These are phyloP conservation scores for Drosophila miranda DNA, from an alignment of 1,140 invertebrate species.

Conservation along the genomic window DNA sequence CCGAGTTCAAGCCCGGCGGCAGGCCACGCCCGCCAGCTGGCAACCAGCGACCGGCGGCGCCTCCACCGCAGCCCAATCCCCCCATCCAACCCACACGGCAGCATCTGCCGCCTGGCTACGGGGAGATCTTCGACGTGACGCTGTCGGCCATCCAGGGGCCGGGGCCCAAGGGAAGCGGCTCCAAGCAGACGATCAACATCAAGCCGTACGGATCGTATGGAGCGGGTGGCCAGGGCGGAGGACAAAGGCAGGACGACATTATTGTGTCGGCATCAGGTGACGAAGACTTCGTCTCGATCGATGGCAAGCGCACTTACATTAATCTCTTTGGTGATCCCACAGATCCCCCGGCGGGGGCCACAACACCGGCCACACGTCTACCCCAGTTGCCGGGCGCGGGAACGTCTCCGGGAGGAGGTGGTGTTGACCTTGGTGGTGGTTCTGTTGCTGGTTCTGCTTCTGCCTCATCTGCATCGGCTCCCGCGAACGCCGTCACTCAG, in stretches of 20 bases:
- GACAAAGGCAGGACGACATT: slow-evolving; percentile 84
- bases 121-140: slow-evolving; percentile 94
- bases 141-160: slow-evolving; percentile 93
- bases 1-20: slow-evolving; percentile 88
- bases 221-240: slow-evolving; percentile 9
- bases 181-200: slow-evolving; percentile 81
- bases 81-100: slow-evolving; percentile 76
- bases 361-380: slow-evolving; percentile 61
- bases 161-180: slow-evolving; percentile 83
- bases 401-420: neutral
- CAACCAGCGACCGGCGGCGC: slow-evolving; percentile 73
- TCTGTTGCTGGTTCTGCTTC: slow-evolving; percentile 4
- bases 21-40: slow-evolving; percentile 75
- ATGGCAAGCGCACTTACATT: slow-evolving; percentile 93
- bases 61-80: slow-evolving; percentile 55
- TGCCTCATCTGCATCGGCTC: slow-evolving; percentile 22
- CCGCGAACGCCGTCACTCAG: slow-evolving; percentile 61
- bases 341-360: slow-evolving; percentile 77
- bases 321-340: slow-evolving; percentile 89
- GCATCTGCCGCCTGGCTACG: slow-evolving; percentile 83
- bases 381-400: slow-evolving; percentile 63
- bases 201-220: slow-evolving; percentile 76
- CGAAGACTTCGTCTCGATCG: slow-evolving; percentile 95
- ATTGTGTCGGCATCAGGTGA: slow-evolving; percentile 90
- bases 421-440: slow-evolving; percentile 8